Evolutionary conservation across 1,140 invertebrate species (phyloP), one percentile per base, ranked within the genome.

Genomic region (Plectrocnemia conspersa): DNA sequence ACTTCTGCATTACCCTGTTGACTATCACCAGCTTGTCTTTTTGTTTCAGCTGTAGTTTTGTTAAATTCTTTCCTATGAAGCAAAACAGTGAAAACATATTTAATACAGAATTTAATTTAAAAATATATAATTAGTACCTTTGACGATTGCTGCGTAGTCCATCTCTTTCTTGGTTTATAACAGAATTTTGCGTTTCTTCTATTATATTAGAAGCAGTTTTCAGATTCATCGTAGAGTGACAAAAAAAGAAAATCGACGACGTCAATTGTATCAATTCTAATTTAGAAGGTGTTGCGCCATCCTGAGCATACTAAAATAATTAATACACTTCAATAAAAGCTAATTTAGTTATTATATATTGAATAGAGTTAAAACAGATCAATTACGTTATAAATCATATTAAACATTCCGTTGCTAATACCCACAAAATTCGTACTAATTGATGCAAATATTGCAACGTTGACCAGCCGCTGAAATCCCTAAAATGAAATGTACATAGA

Each of bases 211-310:
- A 47, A 18, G 66, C 69, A 5, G 65, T 59, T 58, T 52, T 67
- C 22, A 65, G 65, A 55, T 64, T 68, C 21, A 70, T 65, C 5
- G 70, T 60, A 3, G 69, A 64, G 56, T 72, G 65, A 11, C 64
- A 66, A 45, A 74, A 70, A 61, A 74, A 72, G 6, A 72, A 54
- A 22, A 70, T 35, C 7, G 70, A 70, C 2, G 72, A 64, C 21
- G 62, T 60, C 10, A 74, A 52, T 56, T 74, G 70, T n/a, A 72
- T 42, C 11, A 70, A 22, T 54, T 61, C 54, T 5, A 61, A 36
- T 6, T 9, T 38, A n/a, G 36, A 52, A 13, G 59, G 59, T 32
- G 3, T 47, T 21, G 54, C 52, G 13, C 56, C 19, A 65, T 27
- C 56, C 65, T 69, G 1, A 42, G 56, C 21, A 64, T 61, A 42